Evolutionary conservation across 2,888 invertebrate species (phyloP).

Genomic region (Lasioglossum calceatum): DNA sequence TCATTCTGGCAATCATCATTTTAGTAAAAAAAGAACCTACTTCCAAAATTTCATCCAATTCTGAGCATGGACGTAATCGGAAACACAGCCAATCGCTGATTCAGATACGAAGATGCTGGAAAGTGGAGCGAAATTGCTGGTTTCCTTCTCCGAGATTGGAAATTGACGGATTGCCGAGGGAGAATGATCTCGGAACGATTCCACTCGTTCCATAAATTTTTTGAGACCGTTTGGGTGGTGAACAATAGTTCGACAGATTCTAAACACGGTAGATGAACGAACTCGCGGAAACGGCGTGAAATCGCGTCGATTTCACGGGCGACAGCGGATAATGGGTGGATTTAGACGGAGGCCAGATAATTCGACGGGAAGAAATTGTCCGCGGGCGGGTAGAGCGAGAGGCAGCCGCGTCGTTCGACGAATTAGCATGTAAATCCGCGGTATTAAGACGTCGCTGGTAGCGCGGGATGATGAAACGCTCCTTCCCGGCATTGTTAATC

Average conservation of each 20-base stretch:
- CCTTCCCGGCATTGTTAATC: constrained; percentile 79
- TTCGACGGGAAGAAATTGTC: constrained; percentile 60
- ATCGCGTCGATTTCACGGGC: constrained; percentile 19
- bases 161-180: background rate
- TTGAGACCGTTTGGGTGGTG: no score
- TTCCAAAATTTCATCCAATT: no score
- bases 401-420: constrained; percentile 56
- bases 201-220: background rate
- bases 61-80: no score
- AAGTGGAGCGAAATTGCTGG: constrained; percentile 22
- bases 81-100: background rate
- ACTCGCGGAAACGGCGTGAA: constrained; percentile 17
- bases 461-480: constrained; percentile 76
- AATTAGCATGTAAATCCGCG: constrained; percentile 78
- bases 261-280: constrained; percentile 5
- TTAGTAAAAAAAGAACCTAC: no score
- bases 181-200: no score
- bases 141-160: background rate
- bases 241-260: background rate
- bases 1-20: no score
- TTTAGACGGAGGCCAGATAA: constrained; percentile 40
- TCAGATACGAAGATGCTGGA: no score
- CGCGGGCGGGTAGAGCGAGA: constrained; percentile 35
- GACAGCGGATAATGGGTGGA: constrained; percentile 40
- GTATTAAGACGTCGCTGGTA: constrained; percentile 76